Percentiles rank a stretch among this genome's conserved stretches.
These are phyloP conservation scores for Sebastolobus alascanus DNA, from an alignment of 2,797 vertebrate genomes.

Conservation along the genomic window DNA sequence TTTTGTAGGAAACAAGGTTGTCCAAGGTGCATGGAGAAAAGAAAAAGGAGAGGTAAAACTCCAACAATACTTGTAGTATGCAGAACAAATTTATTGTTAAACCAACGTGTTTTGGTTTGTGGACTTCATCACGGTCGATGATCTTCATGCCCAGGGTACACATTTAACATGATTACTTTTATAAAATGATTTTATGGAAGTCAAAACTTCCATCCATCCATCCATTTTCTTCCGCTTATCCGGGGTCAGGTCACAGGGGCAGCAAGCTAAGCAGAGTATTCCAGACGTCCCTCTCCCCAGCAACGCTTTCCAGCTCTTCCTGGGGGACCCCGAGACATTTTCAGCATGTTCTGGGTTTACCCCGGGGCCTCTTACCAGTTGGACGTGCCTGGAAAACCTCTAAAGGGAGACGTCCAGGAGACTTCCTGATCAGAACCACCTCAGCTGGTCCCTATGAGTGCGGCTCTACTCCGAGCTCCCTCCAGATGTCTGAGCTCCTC, in stretches of 20 bases:
- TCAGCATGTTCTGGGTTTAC: not conserved
- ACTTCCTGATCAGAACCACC: not conserved
- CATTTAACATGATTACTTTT: not conserved
- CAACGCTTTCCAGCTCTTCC: not conserved
- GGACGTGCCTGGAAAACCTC: not conserved
- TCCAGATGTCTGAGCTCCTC: too few relatives aligned
- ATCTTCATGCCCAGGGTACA: not conserved
- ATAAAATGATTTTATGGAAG: not conserved
- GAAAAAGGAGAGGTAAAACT: not conserved
- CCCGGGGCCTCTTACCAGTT: not conserved
- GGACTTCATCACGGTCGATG: not conserved
- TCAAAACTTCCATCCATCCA: not conserved
- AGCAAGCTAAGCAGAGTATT: not conserved
- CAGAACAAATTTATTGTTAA: not conserved
- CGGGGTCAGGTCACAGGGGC: too few relatives aligned
- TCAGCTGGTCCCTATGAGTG: not conserved
- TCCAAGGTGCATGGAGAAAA: not conserved
- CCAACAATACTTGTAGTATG: not conserved
- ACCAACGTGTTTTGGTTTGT: not conserved
- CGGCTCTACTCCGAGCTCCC: too few relatives aligned
- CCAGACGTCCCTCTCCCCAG: not conserved
- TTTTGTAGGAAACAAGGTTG: not conserved
- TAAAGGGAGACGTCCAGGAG: not conserved
- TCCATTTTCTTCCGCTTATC: too few relatives aligned
- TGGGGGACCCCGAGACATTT: not conserved